Evolutionary conservation across 2,797 vertebrate species (phyloP), one percentile per base, ranked within the genome.

Genomic region (Myotis findleyi): DNA sequence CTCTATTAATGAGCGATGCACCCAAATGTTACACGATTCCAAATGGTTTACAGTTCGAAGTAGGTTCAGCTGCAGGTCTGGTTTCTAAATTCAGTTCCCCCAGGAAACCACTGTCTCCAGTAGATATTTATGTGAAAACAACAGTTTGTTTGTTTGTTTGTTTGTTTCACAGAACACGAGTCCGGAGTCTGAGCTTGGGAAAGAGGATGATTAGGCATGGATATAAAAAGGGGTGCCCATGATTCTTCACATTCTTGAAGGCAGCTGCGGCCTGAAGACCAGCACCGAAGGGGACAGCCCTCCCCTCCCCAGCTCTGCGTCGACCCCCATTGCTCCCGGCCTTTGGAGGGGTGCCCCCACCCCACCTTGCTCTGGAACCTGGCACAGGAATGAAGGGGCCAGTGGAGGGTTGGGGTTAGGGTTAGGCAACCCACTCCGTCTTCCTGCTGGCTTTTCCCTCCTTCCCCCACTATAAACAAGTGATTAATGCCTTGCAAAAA

Each of bases 401-500:
- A 2, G 27, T 0, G 1, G 14, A 41, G 11, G 16, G 57, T 80
- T 36, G 2, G 2, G 23, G 49, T 68, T 21, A 36, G 2, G 62
- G 13, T 16, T 1, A 10, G 25, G 33, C 53, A 62, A 20, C 21
- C 21, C 41, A 36, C 8, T 2, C 10, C 75, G 55, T 95, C 96
- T 96, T 96, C 96, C 87, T 79, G 6, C 41, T 62, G 21, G 16
- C 13, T 17, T 23, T 10, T 3, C 8, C 51, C 55, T 53, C 2
- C 51, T 41, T 44, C 44, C 57, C 55, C 49, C 90, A 76, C 81
- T 62, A 59, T 64, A 96, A 95, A 96, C 97, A 97, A 97, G 96
- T 97, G 97, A 97, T 98, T 92, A 97, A 98, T 97, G 97, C 76
- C 87, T 89, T 66, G 90, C 5, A 12, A 91, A 98, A 97, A 97